Conservation (phyloP, 37 sponge, comb jelly and placozoan genomes). For the Halisarca cf. caerulea region DNA sequence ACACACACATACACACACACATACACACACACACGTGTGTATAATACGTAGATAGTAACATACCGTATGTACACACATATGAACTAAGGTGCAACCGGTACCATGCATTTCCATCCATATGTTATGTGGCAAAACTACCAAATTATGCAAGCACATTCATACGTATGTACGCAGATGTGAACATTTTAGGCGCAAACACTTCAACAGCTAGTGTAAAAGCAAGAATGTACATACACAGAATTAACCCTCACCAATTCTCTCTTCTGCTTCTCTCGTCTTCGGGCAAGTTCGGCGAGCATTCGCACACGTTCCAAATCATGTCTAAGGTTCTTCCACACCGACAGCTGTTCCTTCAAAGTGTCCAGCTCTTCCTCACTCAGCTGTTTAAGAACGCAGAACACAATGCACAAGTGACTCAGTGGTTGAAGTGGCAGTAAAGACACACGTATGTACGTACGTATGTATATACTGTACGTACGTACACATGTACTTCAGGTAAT, state of each 20-base stretch:
- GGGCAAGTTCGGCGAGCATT: constrained; percentile 84
- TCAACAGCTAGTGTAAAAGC: too few relatives aligned
- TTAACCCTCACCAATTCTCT: constrained; percentile 89
- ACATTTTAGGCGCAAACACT: too few relatives aligned
- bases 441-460: neutral
- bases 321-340: constrained; percentile 78
- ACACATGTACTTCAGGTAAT: neutral
- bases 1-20: neutral
- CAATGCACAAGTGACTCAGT: neutral
- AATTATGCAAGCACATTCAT: too few relatives aligned
- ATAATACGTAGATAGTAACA: too few relatives aligned
- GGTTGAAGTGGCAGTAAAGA: neutral
- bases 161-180: too few relatives aligned
- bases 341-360: constrained; percentile 82
- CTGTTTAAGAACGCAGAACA: constrained; percentile 44
- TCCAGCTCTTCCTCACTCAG: constrained; percentile 82
- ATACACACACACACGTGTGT: neutral
- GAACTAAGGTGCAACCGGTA: too few relatives aligned
- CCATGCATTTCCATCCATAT: too few relatives aligned
- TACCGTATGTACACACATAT: too few relatives aligned
- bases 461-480: too few relatives aligned
- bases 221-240: too few relatives aligned
- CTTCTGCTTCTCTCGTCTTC: constrained; percentile 96
- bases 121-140: too few relatives aligned
- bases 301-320: constrained; percentile 94